Evolutionary conservation across 2,113 vertebrate species (phyloP).

Genomic region (Charina bottae): DNA sequence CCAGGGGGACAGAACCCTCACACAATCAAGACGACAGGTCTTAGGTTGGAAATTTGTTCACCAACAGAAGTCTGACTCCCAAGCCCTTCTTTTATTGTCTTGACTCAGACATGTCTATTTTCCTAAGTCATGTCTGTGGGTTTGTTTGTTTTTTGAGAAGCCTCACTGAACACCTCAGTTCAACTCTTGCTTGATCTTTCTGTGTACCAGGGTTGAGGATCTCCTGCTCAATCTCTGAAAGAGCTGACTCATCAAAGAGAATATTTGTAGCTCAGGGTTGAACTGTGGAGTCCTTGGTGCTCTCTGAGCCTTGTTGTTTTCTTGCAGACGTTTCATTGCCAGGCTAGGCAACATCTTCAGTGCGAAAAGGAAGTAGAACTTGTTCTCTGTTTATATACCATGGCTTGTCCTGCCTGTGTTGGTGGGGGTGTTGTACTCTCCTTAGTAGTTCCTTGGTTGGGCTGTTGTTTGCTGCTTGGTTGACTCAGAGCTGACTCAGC

Average conservation of each 20-base stretch:
- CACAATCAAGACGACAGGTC: not conserved
- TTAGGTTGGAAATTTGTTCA: not conserved
- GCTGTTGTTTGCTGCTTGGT: too few species aligned
- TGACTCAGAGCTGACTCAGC: too few species aligned
- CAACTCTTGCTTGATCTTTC: not conserved
- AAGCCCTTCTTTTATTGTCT: not conserved
- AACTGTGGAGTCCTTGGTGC: too few species aligned
- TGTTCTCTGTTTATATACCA: too few species aligned
- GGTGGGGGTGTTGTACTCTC: too few species aligned
- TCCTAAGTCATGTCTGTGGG: not conserved
- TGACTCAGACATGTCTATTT: not conserved
- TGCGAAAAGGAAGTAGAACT: too few species aligned
- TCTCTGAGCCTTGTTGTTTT: too few species aligned
- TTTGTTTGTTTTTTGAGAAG: not conserved
- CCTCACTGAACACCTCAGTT: not conserved
- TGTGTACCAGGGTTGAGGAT: not conserved
- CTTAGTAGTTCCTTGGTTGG: too few species aligned
- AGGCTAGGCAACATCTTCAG: too few species aligned
- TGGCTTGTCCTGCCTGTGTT: too few species aligned
- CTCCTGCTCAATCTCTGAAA: not conserved
- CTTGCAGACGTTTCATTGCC: too few species aligned
- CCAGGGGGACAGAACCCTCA: not conserved
- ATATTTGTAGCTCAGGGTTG: too few species aligned
- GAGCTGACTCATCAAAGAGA: not conserved
- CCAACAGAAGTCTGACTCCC: not conserved